Evolutionary conservation across 2,113 vertebrate species (phyloP).

Genomic region (Toxostoma redivivum): DNA sequence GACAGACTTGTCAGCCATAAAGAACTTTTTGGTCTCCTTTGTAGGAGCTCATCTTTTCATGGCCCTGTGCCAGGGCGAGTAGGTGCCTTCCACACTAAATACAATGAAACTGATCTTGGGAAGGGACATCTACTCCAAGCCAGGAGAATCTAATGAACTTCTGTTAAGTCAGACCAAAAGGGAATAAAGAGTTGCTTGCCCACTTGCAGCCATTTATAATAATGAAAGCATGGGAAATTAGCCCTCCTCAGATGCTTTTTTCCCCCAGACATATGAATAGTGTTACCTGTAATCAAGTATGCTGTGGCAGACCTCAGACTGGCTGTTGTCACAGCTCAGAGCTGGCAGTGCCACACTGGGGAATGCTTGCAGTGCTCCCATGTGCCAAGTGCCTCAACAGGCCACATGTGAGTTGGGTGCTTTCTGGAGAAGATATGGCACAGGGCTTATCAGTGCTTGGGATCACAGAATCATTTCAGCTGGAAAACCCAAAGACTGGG

Average conservation of each 20-base stretch:
- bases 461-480: background rate
- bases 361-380: background rate
- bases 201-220: background rate
- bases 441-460: background rate
- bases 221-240: background rate
- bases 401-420: background rate
- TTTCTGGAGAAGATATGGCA: background rate
- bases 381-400: background rate
- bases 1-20: background rate
- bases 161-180: background rate
- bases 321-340: background rate
- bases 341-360: background rate
- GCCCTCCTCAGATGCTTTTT: background rate
- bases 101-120: background rate
- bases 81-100: background rate
- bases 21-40: conserved; percentile 38
- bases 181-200: background rate
- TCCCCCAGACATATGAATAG: background rate
- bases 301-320: background rate
- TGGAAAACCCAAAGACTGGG: background rate
- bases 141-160: background rate
- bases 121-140: background rate
- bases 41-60: conserved; percentile 1
- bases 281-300: background rate
- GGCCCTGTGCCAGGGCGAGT: background rate